These are phyloP conservation scores for Girardinichthys multiradiatus DNA, from an alignment of 2,113 vertebrate genomes.

Conservation along the genomic window DNA sequence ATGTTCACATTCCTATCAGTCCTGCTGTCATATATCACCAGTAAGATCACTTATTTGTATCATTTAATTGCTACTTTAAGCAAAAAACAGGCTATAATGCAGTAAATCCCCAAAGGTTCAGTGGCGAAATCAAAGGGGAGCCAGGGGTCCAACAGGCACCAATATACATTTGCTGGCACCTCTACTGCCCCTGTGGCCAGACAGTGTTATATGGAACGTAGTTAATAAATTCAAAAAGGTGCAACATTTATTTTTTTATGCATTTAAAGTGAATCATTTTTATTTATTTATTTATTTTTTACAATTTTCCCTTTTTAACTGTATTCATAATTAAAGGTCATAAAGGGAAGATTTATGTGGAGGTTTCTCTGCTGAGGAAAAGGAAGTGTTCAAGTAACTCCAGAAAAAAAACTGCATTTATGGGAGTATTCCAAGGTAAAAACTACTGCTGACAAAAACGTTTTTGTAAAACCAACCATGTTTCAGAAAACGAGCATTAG, in stretches of 20 bases:
- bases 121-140: too few species aligned
- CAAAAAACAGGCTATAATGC: background rate
- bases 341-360: too few species aligned
- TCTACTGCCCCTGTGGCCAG: too few species aligned
- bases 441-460: background rate
- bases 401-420: background rate
- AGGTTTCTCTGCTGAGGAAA: background rate
- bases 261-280: background rate
- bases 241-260: background rate
- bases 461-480: background rate
- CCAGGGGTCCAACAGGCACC: too few species aligned
- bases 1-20: slow-evolving; percentile 41
- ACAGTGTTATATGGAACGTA: background rate
- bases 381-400: too few species aligned
- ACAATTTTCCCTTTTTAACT: background rate
- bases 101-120: background rate
- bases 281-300: background rate
- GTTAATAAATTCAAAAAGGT: background rate
- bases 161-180: background rate
- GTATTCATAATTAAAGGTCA: background rate
- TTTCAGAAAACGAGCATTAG: too few species aligned
- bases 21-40: slow-evolving; percentile 52
- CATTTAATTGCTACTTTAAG: background rate
- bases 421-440: background rate
- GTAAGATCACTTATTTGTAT: background rate